phyloP scores from a whole-genome alignment of 1,140 invertebrate species.

The Acromyrmex echinatior region DNA sequence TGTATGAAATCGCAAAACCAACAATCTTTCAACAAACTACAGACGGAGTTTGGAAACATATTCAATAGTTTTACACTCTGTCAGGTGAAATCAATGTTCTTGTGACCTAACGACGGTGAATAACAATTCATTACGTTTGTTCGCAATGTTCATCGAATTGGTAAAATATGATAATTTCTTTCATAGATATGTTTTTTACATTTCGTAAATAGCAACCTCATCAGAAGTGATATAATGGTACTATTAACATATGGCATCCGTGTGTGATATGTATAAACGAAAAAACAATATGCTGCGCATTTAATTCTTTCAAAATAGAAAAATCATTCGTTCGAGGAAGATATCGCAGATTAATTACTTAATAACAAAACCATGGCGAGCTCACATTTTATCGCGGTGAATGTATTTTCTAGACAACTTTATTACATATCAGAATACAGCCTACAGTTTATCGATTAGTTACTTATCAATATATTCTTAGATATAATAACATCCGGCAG shows the following conservation, averaged over 20 bases:
- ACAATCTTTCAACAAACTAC: constrained; percentile 57
- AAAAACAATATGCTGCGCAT: constrained; percentile 17
- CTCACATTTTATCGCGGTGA: constrained; percentile 50
- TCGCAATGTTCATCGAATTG: constrained; percentile 43
- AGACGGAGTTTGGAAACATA: constrained; percentile 58
- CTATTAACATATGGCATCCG: constrained; percentile 51
- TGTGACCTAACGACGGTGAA: constrained; percentile 38
- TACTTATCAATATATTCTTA: constrained; percentile 85
- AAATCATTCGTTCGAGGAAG: constrained; percentile 14
- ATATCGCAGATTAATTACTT: constrained; percentile 20
- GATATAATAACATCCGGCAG: constrained; percentile 85
- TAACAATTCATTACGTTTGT: constrained; percentile 45
- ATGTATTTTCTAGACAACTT: constrained; percentile 84
- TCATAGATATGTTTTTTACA: constrained; percentile 61
- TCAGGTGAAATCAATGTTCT: constrained; percentile 34
- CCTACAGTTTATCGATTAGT: constrained; percentile 84
- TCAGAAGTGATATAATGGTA: constrained; percentile 46
- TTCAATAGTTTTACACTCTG: constrained; percentile 44
- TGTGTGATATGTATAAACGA: constrained; percentile 45
- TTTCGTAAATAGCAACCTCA: constrained; percentile 32
- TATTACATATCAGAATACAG: constrained; percentile 86
- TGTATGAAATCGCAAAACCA: constrained; percentile 64
- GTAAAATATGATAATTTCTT: constrained; percentile 55
- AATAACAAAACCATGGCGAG: constrained; percentile 41
- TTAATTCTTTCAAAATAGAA: constrained; percentile 53